Evolutionary conservation across 2,888 invertebrate genomes (phyloP), one percentile per base, ranked within the genome.

Genomic region (Drosophila cognata): DNA sequence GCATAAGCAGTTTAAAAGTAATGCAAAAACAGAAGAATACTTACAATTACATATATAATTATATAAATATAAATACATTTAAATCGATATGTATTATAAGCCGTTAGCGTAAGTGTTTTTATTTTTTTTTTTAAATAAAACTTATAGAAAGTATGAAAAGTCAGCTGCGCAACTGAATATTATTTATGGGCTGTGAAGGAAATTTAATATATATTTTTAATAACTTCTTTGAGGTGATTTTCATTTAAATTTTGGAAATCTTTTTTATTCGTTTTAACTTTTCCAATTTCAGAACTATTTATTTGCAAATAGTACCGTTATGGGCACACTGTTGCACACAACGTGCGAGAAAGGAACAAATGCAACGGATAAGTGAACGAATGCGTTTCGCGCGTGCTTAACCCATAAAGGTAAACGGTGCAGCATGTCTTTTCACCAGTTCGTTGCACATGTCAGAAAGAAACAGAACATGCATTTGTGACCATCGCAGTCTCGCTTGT

Each of bases 61-160:
- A 73, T 69, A 82, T 51, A 76, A 68, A 71, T 65, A 69, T 63
- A 77, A 82, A 81, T 80, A 72, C 79, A 88, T 76, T 81, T 77
- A 77, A 86, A 77, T 79, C 79, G 80, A 76, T 84, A 91, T 79
- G 56, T 80, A 82, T 72, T 79, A 81, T 90, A 87, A 81, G 89
- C 72, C 72, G 67, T 76, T 88, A 86, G 84, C 75, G 86, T 87
- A 87, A 87, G 86, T 90, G 89, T 87, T 90, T 90, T 90, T 87
- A 77, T 88, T 88, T 88, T 88, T 89, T 87, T 90, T 79, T 82
- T 84, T 84, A 58, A 85, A 85, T 70, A 89, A 88, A 82, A 84
- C 59, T 58, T 74, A 75, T 62, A 46, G 58, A 73, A 65, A 64
- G 63, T 74, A 70, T 63, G 57, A 63, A 74, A 79, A 50, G 38